These are phyloP conservation scores for Heteronetta atricapilla DNA, from an alignment of 2,113 vertebrate genomes.

Conservation along the genomic window DNA sequence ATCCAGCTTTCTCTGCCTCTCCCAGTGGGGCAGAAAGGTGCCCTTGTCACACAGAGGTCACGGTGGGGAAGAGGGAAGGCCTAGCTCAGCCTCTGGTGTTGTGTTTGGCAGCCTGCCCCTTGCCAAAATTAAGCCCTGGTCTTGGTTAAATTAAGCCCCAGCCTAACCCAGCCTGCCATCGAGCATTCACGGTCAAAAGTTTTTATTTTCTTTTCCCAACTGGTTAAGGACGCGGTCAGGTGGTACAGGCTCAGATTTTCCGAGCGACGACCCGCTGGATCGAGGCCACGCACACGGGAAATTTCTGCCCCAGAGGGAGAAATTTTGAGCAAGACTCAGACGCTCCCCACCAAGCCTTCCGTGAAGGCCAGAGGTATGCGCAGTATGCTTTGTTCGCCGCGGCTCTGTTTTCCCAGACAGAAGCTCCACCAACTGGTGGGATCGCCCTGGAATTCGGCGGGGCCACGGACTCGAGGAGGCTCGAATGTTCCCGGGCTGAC, in stretches of 20 bases:
- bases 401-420: conserved; percentile 69
- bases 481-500: conserved; percentile 68
- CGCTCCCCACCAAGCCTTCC: conserved; percentile 56
- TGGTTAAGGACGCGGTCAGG: not conserved
- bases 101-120: not conserved
- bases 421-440: conserved; percentile 73
- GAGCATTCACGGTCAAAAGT: conserved; percentile 13
- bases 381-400: conserved; percentile 70
- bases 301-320: conserved; percentile 63
- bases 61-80: not conserved
- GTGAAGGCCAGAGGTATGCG: conserved; percentile 63
- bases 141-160: not conserved
- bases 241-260: conserved; percentile 40
- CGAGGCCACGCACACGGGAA: not conserved
- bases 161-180: not conserved
- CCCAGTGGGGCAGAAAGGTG: not conserved
- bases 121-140: not conserved
- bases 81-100: not conserved
- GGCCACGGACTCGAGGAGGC: conserved; percentile 65
- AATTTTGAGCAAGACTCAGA: conserved; percentile 60
- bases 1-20: not conserved
- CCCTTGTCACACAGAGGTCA: not conserved
- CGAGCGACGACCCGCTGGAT: not conserved
- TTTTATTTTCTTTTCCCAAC: conserved; percentile 24
- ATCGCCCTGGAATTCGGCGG: conserved; percentile 68